Evolutionary conservation across 2,797 vertebrate genomes (phyloP).

Genomic region (Hyperoplus lanceolatus): DNA sequence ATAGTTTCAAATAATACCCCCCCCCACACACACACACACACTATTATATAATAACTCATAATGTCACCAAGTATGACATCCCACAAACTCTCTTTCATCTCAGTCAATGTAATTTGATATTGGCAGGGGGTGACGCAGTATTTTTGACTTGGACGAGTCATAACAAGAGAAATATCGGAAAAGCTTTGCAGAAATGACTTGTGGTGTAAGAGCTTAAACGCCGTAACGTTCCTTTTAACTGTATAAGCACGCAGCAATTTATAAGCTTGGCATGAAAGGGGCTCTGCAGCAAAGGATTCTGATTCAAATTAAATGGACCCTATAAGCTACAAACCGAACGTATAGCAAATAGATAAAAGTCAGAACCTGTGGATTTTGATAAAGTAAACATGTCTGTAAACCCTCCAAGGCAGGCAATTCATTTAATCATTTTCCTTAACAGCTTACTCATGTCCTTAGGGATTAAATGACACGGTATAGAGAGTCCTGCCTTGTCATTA

Average conservation of each 20-base stretch:
- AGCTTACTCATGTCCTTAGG: conserved; percentile 25
- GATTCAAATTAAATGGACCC: not conserved
- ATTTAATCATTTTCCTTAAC: conserved; percentile 33
- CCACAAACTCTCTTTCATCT: conserved; percentile 28
- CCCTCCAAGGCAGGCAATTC: conserved; percentile 42
- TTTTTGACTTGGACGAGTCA: conserved; percentile 44
- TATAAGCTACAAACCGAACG: not conserved
- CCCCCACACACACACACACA: no score
- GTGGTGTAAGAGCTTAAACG: conserved; percentile 7
- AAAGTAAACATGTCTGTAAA: conserved; percentile 33
- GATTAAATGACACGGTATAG: conserved; percentile 37
- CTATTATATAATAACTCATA: no score
- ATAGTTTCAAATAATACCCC: not conserved
- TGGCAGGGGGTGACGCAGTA: conserved; percentile 8
- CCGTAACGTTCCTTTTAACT: conserved; percentile 8
- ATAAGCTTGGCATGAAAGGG: conserved; percentile 5
- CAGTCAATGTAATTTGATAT: conserved; percentile 32
- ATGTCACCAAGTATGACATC: conserved; percentile 13
- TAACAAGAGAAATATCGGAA: conserved; percentile 13
- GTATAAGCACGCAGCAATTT: not conserved
- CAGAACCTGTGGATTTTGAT: not conserved
- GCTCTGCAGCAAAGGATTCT: conserved; percentile 1
- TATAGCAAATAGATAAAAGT: conserved; percentile 13
- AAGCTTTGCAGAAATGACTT: conserved; percentile 12
- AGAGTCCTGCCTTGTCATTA: conserved; percentile 45